Conservation (phyloP, 2,888 invertebrate species). For the Drosophila paranaensis region DNA sequence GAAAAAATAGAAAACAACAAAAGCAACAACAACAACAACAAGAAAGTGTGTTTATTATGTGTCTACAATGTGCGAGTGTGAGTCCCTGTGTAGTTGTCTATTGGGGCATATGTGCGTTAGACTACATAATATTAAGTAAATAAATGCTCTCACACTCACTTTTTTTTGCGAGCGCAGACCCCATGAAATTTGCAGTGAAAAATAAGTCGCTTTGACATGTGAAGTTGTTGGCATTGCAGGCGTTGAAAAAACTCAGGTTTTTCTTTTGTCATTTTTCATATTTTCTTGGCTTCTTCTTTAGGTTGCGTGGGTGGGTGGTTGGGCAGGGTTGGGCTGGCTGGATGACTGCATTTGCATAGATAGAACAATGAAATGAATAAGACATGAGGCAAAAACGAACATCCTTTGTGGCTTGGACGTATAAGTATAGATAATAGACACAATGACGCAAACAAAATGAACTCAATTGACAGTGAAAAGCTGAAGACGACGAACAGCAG, state of each 20-base stretch:
- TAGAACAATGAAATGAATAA: constrained; percentile 59
- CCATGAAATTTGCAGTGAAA: constrained; percentile 53
- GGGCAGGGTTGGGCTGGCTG: background rate
- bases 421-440: constrained; percentile 37
- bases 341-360: constrained; percentile 24
- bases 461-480: constrained; percentile 16
- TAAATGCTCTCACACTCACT: constrained; percentile 41
- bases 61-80: constrained; percentile 28
- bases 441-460: constrained; percentile 17
- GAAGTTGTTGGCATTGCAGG: constrained; percentile 33
- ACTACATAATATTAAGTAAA: constrained; percentile 69
- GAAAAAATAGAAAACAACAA: constrained; percentile 6
- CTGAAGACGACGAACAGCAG: background rate
- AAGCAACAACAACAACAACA: constrained; percentile 26
- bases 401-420: constrained; percentile 12
- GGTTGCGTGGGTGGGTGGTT: background rate
- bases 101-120: constrained; percentile 70
- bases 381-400: constrained; percentile 43
- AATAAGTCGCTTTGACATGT: constrained; percentile 59
- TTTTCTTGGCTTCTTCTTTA: constrained; percentile 13
- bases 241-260: constrained; percentile 8
- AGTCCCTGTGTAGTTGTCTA: constrained; percentile 46
- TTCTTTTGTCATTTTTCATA: constrained; percentile 16
- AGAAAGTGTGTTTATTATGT: constrained; percentile 68
- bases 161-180: background rate